Conservation (phyloP, 2,797 vertebrate genomes). For the Peromyscus melanophrys region DNA sequence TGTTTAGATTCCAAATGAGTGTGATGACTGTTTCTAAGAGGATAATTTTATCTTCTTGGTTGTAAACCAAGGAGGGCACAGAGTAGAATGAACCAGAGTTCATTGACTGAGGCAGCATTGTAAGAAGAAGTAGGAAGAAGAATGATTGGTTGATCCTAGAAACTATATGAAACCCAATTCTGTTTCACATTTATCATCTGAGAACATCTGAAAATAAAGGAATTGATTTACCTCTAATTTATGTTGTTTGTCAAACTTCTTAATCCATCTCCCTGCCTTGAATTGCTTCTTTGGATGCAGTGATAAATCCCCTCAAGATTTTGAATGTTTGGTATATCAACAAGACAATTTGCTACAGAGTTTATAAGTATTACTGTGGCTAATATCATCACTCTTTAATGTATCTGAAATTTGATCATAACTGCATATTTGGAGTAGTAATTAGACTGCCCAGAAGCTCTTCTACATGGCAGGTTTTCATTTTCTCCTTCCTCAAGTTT, state of each 20-base stretch:
- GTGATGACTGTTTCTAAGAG: not conserved
- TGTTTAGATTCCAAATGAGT: conserved; percentile 21
- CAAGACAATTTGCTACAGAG: not conserved
- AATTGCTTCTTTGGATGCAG: conserved; percentile 3
- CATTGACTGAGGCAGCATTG: not conserved
- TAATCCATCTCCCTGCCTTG: not conserved
- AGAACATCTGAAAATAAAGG: conserved; percentile 22
- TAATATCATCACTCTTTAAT: not conserved
- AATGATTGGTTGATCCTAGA: not conserved
- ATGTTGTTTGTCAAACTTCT: not conserved
- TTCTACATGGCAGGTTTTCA: conserved; percentile 25
- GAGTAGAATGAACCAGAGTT: conserved; percentile 42
- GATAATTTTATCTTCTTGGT: not conserved
- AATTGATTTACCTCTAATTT: not conserved
- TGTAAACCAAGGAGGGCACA: not conserved
- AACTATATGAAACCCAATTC: conserved; percentile 34
- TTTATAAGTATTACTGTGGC: not conserved
- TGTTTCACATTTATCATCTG: conserved; percentile 44
- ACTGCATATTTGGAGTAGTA: not conserved
- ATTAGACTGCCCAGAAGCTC: not conserved
- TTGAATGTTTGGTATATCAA: not conserved
- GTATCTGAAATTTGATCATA: conserved; percentile 58
- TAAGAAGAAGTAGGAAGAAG: not conserved
- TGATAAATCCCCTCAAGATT: not conserved
- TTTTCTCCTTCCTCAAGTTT: conserved; percentile 16